Evolutionary conservation across 37 sponge, comb jelly and placozoan genomes (phyloP), one percentile per base, ranked within the genome.

Genomic region (Hexactinellida sp.): DNA sequence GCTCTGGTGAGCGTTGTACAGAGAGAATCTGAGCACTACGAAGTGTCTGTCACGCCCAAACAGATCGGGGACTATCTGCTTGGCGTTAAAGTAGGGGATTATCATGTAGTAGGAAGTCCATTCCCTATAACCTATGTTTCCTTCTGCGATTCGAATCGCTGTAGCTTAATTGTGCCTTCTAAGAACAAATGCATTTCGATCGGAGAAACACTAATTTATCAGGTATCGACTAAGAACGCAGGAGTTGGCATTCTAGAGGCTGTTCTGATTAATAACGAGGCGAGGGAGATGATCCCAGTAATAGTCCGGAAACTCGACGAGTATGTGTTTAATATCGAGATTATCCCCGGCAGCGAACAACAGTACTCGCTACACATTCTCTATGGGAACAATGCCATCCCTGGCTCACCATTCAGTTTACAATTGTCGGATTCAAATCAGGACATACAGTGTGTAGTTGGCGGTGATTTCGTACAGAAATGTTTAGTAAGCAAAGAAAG

Each of bases 101-200:
- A 63, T n/a, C 76, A 63, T n/a, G 76, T 63, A n/a, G 76, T 63
- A 21, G 76, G 76, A 7, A 63, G 76, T n/a, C 76, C 76, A 63
- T 63, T 25, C 34, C 76, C 76, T 3, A 63, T 63, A 25, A 63
- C 76, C 30, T 63, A 63, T 63, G 76, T 63, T 32, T 63, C 76
- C 3, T 63, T 63, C 30, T 63, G 76, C 34, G 76, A 63, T 63
- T 23, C 76, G 13, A 63, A 63, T 63, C 76, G 76, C 25, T 63
- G 76, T n/a, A 63, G 76, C 30, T 63, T 63, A 23, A 63, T 63
- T 63, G 76, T 63, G 3, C 76, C 76, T 63, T 63, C 76, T 10
- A 63, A 63, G 76, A 63, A 63, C 13, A 63, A 63, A 63, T 63
- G 76, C 34, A 63, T 63, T 63, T 63, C 76, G 3, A 7, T 63